Percentiles rank a stretch among this genome's conserved stretches.
These are phyloP conservation scores for Myotis planiceps DNA, from an alignment of 2,797 vertebrate species.

Conservation along the genomic window DNA sequence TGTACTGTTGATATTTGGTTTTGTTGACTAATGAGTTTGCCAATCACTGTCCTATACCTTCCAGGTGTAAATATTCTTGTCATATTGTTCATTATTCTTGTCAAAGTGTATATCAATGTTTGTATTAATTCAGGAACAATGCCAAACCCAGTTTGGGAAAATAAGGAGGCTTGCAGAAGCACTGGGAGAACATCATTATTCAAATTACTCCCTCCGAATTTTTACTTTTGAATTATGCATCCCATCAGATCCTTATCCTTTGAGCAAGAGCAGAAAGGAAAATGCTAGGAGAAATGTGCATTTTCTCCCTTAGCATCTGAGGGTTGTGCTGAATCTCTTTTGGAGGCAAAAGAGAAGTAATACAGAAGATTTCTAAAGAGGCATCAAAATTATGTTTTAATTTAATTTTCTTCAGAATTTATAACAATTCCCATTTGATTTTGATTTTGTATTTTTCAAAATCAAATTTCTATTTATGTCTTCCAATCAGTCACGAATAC, in stretches of 20 bases:
- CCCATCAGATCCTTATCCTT: background rate
- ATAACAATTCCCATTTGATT: background rate
- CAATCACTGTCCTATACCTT: background rate
- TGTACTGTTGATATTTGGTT: too few relatives aligned
- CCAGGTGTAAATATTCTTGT: background rate
- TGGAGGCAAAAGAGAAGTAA: background rate
- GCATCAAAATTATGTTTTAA: background rate
- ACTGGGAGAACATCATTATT: background rate
- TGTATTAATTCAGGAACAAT: background rate
- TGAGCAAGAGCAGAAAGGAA: background rate
- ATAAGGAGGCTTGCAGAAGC: background rate
- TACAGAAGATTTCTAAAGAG: background rate
- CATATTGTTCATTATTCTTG: background rate
- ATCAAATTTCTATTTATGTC: background rate
- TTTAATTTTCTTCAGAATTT: background rate
- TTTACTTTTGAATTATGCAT: background rate
- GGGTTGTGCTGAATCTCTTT: background rate
- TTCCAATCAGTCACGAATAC: background rate
- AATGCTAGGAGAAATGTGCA: background rate
- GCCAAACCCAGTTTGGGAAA: background rate
- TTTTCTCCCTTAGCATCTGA: background rate
- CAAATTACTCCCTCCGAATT: background rate
- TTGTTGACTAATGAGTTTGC: too few relatives aligned
- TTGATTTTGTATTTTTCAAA: constrained; percentile 26
- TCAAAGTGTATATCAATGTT: background rate